phyloP scores from a whole-genome alignment of 2,113 vertebrate species.

The Piprites chloris region DNA sequence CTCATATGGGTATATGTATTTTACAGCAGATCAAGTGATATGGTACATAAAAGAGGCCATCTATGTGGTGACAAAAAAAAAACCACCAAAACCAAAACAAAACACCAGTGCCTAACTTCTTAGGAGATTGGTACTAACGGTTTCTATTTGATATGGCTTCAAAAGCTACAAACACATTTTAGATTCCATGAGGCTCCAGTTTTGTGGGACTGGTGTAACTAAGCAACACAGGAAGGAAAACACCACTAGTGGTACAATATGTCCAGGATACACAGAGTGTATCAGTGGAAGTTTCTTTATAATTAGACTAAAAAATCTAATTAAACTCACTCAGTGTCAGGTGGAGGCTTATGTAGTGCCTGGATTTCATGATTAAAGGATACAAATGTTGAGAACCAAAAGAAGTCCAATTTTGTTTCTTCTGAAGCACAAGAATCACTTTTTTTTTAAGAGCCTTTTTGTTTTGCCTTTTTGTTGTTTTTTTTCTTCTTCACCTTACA shows the following conservation, averaged over 20 bases:
- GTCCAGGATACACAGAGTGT: background rate
- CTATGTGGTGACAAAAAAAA: background rate
- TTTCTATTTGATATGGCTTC: conserved; percentile 64
- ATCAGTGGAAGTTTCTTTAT: background rate
- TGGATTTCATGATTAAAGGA: background rate
- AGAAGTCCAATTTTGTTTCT: background rate
- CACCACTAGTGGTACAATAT: background rate
- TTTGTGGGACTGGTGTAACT: conserved; percentile 64
- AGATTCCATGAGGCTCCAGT: conserved; percentile 49
- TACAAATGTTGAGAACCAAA: background rate
- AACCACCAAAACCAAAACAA: background rate
- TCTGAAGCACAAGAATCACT: background rate
- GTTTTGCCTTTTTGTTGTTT: background rate
- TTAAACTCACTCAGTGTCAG: conserved; percentile 6
- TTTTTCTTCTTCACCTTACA: background rate
- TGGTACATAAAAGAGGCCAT: background rate
- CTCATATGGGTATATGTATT: background rate
- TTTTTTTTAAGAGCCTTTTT: background rate
- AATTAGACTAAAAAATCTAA: background rate
- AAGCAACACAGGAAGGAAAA: conserved; percentile 63
- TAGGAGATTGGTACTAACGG: conserved; percentile 47
- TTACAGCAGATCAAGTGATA: background rate
- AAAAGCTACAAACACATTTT: conserved; percentile 53
- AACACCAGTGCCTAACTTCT: conserved; percentile 3
- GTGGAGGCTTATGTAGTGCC: background rate